Base-by-base conservation (phyloP, 2,888 invertebrate genomes). In the Lottia scabra region DNA sequence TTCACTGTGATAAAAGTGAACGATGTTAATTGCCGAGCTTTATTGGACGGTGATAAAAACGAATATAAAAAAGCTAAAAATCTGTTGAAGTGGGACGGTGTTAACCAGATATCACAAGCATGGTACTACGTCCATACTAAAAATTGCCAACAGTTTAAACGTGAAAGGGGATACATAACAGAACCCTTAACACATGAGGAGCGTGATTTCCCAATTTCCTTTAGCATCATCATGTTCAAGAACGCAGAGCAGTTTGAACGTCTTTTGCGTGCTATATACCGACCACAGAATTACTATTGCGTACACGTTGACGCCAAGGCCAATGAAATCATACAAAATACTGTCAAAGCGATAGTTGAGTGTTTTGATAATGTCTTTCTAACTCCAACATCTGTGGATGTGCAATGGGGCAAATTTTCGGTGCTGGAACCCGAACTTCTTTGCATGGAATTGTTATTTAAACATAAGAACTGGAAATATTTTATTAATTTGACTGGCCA, bases 201-300 rank as follows among this genome's bases (percentile, higher is more conserved):
- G 65, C 72, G 72, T 43, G 44, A 77, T n/a, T 84, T 78, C 68
- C 84, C 84, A 3, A 65, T 87, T n/a, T 85, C 86, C 6, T 87
- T 78, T 73, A 78, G 81, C 46, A 79, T 87, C 23, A 63, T 84
- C 1, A 79, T 85, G 62, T 84, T 80, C 68, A 79, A 75, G 63
- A 83, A 87, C 66, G 71, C 82, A 2, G 83, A 83, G 65, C 82
- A 83, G 68, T 38, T n/a, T 45, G 68, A 68, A 68, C 71, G 85
- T 23, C 75, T 88, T 16, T 68, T 88, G 23, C 65, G 83, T 8
- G 76, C 80, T 15, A 81, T 88, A 45, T 88, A 87, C 77, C 80
- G 84, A 48, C 87, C 87, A 5, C 85, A 87, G 68, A 88, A 88
- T 72, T 63, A 80, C 63, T 87, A 87, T 77, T 88, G 88, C 76